A percentile compares a stretch with the other conserved stretches of the same genome.
phyloP scores from a whole-genome alignment of 2,888 invertebrate genomes.

The Drosophila anomalipes region DNA sequence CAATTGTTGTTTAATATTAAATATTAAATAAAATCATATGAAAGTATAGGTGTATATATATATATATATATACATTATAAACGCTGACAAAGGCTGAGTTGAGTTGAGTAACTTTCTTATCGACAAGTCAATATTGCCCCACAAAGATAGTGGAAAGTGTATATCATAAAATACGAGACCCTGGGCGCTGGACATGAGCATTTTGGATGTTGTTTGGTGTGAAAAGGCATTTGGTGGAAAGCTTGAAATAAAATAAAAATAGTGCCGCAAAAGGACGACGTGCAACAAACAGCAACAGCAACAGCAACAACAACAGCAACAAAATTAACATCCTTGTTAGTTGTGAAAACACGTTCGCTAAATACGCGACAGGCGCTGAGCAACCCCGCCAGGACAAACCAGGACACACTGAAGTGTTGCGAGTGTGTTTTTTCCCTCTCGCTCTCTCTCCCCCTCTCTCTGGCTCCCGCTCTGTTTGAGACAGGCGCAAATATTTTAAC shows the following conservation, averaged over 20 bases:
- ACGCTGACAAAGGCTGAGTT: neutral
- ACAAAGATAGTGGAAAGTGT: constrained; percentile 7
- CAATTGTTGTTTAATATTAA: too few relatives aligned
- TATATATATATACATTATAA: too few relatives aligned
- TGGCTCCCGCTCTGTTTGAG: constrained; percentile 48
- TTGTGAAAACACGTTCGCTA: constrained; percentile 83
- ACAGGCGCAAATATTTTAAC: constrained; percentile 85
- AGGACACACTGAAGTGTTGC: constrained; percentile 53
- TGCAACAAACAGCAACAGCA: constrained; percentile 28
- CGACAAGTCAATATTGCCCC: neutral
- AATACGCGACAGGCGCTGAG: constrained; percentile 70
- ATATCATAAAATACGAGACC: constrained; percentile 50
- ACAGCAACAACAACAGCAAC: constrained; percentile 10
- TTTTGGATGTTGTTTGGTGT: constrained; percentile 64
- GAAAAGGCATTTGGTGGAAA: constrained; percentile 77
- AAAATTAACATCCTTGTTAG: constrained; percentile 84
- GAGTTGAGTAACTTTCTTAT: neutral
- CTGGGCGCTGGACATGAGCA: constrained; percentile 62
- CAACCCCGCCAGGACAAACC: constrained; percentile 53
- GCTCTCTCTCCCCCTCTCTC: constrained; percentile 27
- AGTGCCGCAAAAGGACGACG: constrained; percentile 58
- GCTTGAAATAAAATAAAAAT: constrained; percentile 64
- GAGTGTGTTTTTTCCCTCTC: constrained; percentile 17
- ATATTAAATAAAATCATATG: too few relatives aligned
- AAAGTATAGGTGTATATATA: too few relatives aligned